Evolutionary conservation across 2,797 vertebrate genomes (phyloP).

Genomic region (Crax fasciolata): DNA sequence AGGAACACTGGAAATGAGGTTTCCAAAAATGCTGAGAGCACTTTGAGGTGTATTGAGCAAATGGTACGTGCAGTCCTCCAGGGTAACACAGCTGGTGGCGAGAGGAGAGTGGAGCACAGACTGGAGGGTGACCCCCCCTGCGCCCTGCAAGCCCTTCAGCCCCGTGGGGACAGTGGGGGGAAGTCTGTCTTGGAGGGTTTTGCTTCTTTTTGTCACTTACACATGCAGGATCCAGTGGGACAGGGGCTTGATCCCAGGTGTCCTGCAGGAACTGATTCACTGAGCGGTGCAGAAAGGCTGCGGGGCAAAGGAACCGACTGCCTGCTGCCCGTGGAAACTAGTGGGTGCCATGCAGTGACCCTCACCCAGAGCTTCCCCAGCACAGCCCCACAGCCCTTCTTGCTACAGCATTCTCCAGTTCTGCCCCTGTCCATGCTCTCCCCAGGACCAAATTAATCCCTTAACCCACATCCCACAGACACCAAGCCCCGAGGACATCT

Average conservation of each 20-base stretch:
- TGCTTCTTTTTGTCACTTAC: not conserved
- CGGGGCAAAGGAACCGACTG: not conserved
- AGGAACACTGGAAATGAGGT: not conserved
- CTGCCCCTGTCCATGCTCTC: not conserved
- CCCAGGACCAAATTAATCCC: not conserved
- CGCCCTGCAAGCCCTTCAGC: not conserved
- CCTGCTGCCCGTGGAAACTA: not conserved
- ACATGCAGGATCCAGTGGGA: not conserved
- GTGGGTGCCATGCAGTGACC: too few species aligned
- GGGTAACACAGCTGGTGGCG: not conserved
- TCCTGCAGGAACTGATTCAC: accelerated
- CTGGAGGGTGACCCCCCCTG: not conserved
- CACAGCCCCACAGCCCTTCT: too few species aligned
- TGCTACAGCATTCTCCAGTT: not conserved
- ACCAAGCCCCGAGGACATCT: accelerated
- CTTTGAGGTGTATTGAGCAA: not conserved
- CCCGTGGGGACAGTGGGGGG: not conserved
- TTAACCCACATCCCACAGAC: accelerated
- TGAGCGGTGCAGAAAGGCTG: not conserved
- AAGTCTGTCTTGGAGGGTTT: not conserved
- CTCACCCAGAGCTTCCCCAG: not conserved
- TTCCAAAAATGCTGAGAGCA: not conserved
- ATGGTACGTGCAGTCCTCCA: accelerated
- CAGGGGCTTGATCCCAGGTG: not conserved
- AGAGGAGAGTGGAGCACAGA: not conserved